These are phyloP conservation scores for Vespertilio murinus DNA, from an alignment of 2,797 vertebrate species.

Conservation along the genomic window DNA sequence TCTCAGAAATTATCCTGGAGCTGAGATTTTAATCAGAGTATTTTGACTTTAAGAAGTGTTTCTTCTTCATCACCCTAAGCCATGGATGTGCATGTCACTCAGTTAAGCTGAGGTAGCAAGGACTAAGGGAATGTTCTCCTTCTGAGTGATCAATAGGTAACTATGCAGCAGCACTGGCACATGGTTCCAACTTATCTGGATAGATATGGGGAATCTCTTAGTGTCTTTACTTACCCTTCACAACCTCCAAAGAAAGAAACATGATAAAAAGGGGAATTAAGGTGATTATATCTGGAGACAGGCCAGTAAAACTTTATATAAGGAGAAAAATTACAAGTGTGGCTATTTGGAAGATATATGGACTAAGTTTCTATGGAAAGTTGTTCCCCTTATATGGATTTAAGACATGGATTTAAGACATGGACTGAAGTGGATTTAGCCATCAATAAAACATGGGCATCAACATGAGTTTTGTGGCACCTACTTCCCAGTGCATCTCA, in stretches of 20 bases:
- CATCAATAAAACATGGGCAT: background rate
- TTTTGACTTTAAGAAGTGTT: background rate
- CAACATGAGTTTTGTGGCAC: background rate
- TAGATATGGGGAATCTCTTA: background rate
- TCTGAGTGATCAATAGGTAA: background rate
- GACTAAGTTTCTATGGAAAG: background rate
- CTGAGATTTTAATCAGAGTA: background rate
- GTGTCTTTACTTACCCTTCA: background rate
- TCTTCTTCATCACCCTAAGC: background rate
- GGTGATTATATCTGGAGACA: background rate
- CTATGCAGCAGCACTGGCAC: background rate
- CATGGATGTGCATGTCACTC: background rate
- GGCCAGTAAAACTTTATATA: background rate
- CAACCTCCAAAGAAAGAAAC: background rate
- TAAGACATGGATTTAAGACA: background rate
- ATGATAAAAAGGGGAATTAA: background rate
- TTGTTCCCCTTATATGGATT: background rate
- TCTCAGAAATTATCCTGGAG: background rate
- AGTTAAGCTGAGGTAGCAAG: background rate
- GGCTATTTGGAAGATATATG: background rate
- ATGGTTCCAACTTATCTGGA: background rate
- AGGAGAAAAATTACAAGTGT: background rate
- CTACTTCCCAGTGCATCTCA: background rate
- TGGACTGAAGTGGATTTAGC: background rate
- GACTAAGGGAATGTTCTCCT: background rate